Evolutionary conservation across 2,888 invertebrate genomes (phyloP), one percentile per base, ranked within the genome.

Genomic region (Heliconius aoede): DNA sequence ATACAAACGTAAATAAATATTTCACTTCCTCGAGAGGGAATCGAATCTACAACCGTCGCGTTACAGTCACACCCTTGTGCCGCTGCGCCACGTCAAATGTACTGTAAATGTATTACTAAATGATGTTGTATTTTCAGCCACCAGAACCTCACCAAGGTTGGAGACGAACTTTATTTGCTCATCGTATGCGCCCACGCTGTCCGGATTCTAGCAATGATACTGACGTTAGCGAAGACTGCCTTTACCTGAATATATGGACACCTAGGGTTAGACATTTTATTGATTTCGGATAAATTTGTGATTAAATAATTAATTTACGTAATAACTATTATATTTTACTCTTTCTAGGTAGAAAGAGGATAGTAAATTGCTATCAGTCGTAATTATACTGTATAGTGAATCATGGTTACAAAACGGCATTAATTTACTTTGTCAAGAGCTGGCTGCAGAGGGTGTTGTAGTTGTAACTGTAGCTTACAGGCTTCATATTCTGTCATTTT

Each of bases 201-300:
- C 96, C 96, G 0, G 96, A 97, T 86, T 87, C 95, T 68, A 86
- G 80, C 58, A 88, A 87, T 77, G 83, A 84, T 69, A 86, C 83
- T 74, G 87, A 83, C 61, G 91, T 85, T 83, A 95, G 92, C 79
- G 98, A 98, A 93, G 98, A 99, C 89, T 99, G 99, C 85, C 95
- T 99, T n/a, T 98, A 96, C 86, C 91, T 99, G 72, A 98, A 98
- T 86, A 96, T 99, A 80, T 99, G 98, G 98, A 96, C 97, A 4
- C 97, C 98, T 67, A 96, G 96, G 95, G 97, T 96, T 77, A 69
- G 58, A 61, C 65, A 36, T 58, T 58, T 55, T 73, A 46, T 46
- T 64, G 60, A 5, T 46, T 40, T 55, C n/a, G 36, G 32, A 55
- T 62, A 30, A 40, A 18, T 26, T 15, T 15, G n/a, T 73, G 55